Percentiles rank a stretch among this genome's conserved stretches.
Conservation (phyloP, 2,888 invertebrate genomes). For the Adelognathus sp. region DNA sequence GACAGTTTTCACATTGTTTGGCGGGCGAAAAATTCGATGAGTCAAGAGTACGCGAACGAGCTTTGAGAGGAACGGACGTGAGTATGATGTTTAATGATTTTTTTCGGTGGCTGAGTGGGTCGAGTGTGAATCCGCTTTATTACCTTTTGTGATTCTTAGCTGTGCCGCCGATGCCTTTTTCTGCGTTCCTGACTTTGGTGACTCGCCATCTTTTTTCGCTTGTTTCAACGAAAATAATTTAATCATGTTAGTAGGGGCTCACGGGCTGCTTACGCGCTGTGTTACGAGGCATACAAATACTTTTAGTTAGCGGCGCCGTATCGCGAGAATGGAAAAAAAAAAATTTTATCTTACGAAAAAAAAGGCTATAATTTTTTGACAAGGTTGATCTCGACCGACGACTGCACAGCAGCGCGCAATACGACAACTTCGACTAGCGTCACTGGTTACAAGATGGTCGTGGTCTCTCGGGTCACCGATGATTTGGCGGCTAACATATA, state of each 20-base stretch:
- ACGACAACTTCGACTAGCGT: conserved; percentile 58
- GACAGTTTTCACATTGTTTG: neutral
- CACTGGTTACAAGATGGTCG: conserved; percentile 46
- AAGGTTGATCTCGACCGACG: conserved; percentile 61
- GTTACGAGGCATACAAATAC: conserved; percentile 66
- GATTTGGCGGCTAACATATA: neutral
- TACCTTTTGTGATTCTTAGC: conserved; percentile 98
- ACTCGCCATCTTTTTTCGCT: conserved; percentile 98
- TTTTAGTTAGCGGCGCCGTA: conserved; percentile 27
- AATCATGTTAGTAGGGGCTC: conserved; percentile 91
- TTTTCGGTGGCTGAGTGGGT: neutral
- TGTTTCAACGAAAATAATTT: conserved; percentile 99
- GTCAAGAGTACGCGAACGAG: neutral
- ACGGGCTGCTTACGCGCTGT: conserved; percentile 60
- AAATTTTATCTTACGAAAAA: conserved; percentile 54
- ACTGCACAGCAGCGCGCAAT: conserved; percentile 55
- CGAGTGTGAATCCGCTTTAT: neutral
- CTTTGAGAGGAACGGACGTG: neutral
- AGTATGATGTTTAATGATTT: conserved; percentile 1
- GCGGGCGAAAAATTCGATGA: neutral
- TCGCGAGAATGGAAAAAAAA: conserved; percentile 32
- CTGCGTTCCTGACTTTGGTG: conserved; percentile 89
- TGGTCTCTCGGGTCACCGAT: neutral
- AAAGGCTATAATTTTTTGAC: conserved; percentile 62
- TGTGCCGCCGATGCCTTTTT: conserved; percentile 98